Evolutionary conservation across 2,888 invertebrate species (phyloP).

Genomic region (Callosobruchus maculatus): DNA sequence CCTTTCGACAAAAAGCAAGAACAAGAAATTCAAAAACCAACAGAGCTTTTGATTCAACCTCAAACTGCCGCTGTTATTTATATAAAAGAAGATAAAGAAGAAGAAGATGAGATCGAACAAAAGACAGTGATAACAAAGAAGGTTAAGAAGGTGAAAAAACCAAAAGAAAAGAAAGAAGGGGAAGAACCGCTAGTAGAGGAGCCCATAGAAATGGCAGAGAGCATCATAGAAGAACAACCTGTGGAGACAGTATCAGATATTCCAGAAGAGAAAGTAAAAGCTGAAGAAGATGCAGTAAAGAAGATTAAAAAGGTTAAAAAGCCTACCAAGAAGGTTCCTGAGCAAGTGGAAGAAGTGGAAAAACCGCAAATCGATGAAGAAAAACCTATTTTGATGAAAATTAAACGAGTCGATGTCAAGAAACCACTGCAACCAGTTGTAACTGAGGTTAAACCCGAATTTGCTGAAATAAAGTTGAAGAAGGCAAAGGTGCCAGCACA

Average conservation of each 20-base stretch:
- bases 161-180: conserved; percentile 33
- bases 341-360: conserved; percentile 35
- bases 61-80: conserved; percentile 24
- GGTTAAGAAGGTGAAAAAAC: conserved; percentile 28
- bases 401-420: conserved; percentile 25
- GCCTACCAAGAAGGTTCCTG: conserved; percentile 28
- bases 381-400: conserved; percentile 28
- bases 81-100: conserved; percentile 28
- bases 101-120: conserved; percentile 5
- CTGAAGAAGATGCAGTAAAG: conserved; percentile 21
- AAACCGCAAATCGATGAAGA: conserved; percentile 21
- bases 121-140: conserved; percentile 31
- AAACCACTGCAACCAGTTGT: conserved; percentile 59
- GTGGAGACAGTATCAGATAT: conserved; percentile 26
- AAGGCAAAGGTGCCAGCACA: conserved; percentile 35
- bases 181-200: conserved; percentile 28
- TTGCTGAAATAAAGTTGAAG: conserved; percentile 63
- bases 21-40: conserved; percentile 29
- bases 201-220: not conserved
- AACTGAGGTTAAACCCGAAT: conserved; percentile 55
- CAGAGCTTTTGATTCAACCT: conserved; percentile 18
- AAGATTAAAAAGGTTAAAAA: conserved; percentile 28
- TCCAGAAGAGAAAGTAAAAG: conserved; percentile 25
- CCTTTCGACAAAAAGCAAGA: conserved; percentile 42
- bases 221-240: conserved; percentile 14